Evolutionary conservation across 2,797 vertebrate genomes (phyloP).

Genomic region (Lagocephalus sceleratus): DNA sequence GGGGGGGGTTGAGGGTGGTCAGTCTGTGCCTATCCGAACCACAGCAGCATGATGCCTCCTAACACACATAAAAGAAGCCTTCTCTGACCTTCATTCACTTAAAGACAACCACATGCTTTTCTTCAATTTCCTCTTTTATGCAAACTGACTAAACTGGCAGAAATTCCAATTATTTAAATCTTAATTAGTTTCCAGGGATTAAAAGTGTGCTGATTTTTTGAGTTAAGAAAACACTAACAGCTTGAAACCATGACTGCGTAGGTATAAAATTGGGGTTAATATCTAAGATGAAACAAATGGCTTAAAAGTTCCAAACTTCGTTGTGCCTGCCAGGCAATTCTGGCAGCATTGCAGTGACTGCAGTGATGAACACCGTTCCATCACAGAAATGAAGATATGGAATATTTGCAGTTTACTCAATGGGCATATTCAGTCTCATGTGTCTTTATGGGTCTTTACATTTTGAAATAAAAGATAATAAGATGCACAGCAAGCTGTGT

Average conservation of each 20-base stretch:
- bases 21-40: constrained; percentile 58
- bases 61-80: constrained; percentile 58
- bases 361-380: constrained; percentile 60
- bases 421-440: constrained; percentile 57
- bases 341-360: constrained; percentile 64
- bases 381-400: constrained; percentile 56
- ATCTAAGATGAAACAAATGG: constrained; percentile 78
- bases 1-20: constrained; percentile 44
- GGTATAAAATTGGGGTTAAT: constrained; percentile 80
- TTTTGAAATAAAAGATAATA: constrained; percentile 64
- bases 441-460: constrained; percentile 53
- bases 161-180: constrained; percentile 77
- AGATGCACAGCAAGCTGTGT: constrained; percentile 43
- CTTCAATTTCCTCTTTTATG: constrained; percentile 34
- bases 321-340: constrained; percentile 63
- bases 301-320: constrained; percentile 75
- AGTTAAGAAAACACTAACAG: constrained; percentile 69
- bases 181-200: constrained; percentile 82
- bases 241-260: constrained; percentile 71
- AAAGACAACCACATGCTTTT: constrained; percentile 31
- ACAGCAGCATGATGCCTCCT: constrained; percentile 56
- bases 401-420: constrained; percentile 64
- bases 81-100: constrained; percentile 48
- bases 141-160: constrained; percentile 52
- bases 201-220: constrained; percentile 73